A percentile compares a stretch with the other conserved stretches of the same genome.
Conservation (phyloP, 1,140 invertebrate species). For the Lycorma delicatula region DNA sequence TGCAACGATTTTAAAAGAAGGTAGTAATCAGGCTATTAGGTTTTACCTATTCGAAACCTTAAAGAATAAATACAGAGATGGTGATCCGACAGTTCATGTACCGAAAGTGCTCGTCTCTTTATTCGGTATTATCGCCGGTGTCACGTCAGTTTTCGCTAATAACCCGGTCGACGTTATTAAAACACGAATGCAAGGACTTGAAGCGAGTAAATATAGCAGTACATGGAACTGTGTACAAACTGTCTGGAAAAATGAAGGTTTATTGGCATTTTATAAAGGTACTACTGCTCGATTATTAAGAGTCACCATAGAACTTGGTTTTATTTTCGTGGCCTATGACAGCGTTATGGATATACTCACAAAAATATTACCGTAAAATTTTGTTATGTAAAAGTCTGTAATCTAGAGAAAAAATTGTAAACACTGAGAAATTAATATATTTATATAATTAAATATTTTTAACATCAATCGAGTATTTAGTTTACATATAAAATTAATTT, state of each 20-base stretch:
- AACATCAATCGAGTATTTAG: no score
- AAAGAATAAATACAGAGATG: slow-evolving; percentile 85
- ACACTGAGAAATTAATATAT: no score
- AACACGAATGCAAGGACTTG: slow-evolving; percentile 98
- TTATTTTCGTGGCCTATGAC: slow-evolving; percentile 97
- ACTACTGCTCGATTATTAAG: slow-evolving; percentile 88
- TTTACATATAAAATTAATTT: no score
- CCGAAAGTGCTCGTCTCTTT: slow-evolving; percentile 58
- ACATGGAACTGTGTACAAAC: slow-evolving; percentile 84
- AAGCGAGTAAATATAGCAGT: slow-evolving; percentile 92
- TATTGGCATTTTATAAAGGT: slow-evolving; percentile 94
- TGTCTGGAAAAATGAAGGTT: slow-evolving; percentile 88
- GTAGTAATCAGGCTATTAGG: slow-evolving; percentile 95
- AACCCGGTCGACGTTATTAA: slow-evolving; percentile 97
- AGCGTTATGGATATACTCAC: slow-evolving; percentile 85
- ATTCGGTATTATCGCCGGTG: slow-evolving; percentile 89
- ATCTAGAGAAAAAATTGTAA: no score
- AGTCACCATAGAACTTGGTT: slow-evolving; percentile 95
- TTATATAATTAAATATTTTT: no score
- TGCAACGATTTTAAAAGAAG: slow-evolving; percentile 95
- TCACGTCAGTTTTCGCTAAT: slow-evolving; percentile 93
- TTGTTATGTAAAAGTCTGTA: no score
- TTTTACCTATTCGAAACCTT: slow-evolving; percentile 96
- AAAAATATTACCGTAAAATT: no score
- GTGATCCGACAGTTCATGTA: slow-evolving; percentile 71